A percentile compares a stretch with the other conserved stretches of the same genome.
Conservation (phyloP, 2,797 vertebrate genomes). For the Alauda arvensis region DNA sequence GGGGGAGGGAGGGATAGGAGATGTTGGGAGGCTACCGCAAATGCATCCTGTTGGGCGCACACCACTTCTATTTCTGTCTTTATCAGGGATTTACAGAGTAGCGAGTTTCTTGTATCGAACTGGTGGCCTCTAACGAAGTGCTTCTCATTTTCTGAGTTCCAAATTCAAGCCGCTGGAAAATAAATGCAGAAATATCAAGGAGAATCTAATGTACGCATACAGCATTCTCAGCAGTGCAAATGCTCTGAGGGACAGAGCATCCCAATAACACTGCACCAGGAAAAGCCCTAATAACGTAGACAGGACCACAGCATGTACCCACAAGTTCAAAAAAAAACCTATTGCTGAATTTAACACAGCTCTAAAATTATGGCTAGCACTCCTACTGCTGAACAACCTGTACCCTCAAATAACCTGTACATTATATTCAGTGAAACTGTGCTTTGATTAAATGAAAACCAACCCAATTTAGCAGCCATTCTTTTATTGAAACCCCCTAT, state of each 20-base stretch:
- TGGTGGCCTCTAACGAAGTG: not conserved
- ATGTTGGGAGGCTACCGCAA: not conserved
- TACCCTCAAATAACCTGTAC: not conserved
- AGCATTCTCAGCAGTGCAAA: not conserved
- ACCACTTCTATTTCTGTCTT: not conserved
- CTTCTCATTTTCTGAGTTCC: not conserved
- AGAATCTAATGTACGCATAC: not conserved
- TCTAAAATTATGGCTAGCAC: not conserved
- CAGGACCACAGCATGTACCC: not conserved
- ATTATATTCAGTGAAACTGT: not conserved
- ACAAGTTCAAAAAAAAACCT: not conserved
- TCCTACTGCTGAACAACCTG: not conserved
- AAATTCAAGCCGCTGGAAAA: not conserved
- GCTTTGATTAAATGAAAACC: slow-evolving; percentile 7
- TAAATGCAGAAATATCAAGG: not conserved
- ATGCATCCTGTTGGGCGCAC: not conserved
- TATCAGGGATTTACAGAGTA: not conserved
- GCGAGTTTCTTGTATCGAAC: fast-evolving
- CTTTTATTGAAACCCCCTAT: not conserved
- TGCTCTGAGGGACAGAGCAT: not conserved
- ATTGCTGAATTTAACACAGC: not conserved
- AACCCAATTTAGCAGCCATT: not conserved
- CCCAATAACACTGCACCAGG: not conserved
- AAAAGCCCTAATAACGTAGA: not conserved
- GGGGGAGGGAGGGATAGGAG: not conserved